Base-by-base conservation (phyloP, 2,113 vertebrate genomes). In the Diglossa brunneiventris region DNA sequence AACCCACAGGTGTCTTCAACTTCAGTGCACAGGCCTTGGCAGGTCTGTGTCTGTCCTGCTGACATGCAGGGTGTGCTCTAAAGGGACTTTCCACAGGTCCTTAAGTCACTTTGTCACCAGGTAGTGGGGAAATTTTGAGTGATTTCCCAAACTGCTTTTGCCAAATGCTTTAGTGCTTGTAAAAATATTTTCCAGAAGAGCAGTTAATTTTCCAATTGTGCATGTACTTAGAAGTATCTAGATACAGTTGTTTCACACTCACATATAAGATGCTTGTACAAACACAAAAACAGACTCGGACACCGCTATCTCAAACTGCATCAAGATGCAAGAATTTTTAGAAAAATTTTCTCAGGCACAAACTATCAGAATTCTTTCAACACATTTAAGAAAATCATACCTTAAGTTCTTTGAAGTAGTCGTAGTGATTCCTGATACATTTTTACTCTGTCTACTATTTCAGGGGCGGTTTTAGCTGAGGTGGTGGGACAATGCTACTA, bases 81-180 rank as follows among this genome's bases (percentile, higher is more conserved):
- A 50, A 61, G 95, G 94, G 89, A 90, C 35, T 94, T 97, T 80
- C 91, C 94, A 86, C 41, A 79, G 33, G 56, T 61, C 58, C 33
- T 87, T 79, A 46, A 82, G 80, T 66, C 26, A 70, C 9, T 83
- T 39, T 53, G 24, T 33, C 83, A 77, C 35, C 47, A 63, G 64
- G 62, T 11, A 67, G 27, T 50, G 9, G 47, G 94, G 90, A 88
- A 92, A 59, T 83, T 92, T 62, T 95, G 50, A 87, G 90, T 94
- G 55, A 73, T 95, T 95, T 95, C 55, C 63, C 47, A 74, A 74
- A 77, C 6, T 0, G 1, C 15, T 69, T 85, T 77, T 80, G 37
- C 7, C 63, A 73, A 53, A 19, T 62, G 50, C 12, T 64, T 69
- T 37, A 84, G 26, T 19, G 49, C 8, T 88, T 44, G 53, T 68